These are phyloP conservation scores for Eilema griseolum DNA, from an alignment of 2,888 invertebrate species.

Conservation along the genomic window DNA sequence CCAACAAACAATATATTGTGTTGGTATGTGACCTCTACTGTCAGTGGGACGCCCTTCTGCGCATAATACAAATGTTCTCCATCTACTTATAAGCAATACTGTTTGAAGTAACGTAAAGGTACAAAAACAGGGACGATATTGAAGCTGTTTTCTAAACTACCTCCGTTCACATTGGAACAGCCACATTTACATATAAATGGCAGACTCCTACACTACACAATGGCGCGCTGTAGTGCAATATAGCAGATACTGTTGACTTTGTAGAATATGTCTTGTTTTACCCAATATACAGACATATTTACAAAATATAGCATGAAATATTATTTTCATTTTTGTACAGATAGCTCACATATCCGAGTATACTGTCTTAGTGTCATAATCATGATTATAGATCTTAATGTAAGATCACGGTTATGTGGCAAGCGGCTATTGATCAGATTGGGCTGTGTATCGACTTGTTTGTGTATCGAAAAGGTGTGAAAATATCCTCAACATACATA, in stretches of 20 bases:
- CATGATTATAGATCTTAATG: neutral
- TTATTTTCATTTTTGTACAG: neutral
- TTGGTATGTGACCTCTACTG: neutral
- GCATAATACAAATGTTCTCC: neutral
- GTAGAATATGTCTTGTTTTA: conserved; percentile 9
- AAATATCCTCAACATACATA: too few species aligned
- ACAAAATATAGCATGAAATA: neutral
- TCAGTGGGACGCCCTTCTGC: neutral
- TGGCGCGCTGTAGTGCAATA: neutral
- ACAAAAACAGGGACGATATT: conserved; percentile 17
- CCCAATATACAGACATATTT: neutral
- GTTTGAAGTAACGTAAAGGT: neutral
- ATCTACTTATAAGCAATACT: neutral
- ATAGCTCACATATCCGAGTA: neutral
- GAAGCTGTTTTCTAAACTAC: conserved; percentile 14
- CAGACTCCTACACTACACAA: neutral
- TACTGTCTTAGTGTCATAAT: neutral
- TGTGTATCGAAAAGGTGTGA: too few species aligned
- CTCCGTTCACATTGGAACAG: conserved; percentile 7
- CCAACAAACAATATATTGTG: too few species aligned
- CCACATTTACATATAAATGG: conserved; percentile 22
- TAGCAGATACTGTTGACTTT: neutral
- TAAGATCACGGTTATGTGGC: too few species aligned
- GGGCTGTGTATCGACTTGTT: too few species aligned
- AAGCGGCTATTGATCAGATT: too few species aligned